These are phyloP conservation scores for Todiramphus chloris DNA, from an alignment of 2,113 vertebrate genomes.

Conservation along the genomic window DNA sequence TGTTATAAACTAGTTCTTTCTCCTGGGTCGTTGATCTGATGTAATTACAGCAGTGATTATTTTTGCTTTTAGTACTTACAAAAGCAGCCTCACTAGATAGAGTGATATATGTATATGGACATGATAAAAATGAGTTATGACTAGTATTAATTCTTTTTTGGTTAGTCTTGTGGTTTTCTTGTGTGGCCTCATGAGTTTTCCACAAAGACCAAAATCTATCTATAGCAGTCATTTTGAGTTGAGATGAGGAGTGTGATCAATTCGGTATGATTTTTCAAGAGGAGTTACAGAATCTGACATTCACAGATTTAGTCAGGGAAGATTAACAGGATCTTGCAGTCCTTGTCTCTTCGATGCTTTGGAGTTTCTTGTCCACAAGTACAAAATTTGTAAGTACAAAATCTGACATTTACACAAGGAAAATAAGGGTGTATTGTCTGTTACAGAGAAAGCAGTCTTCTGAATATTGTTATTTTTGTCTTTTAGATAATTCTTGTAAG, in stretches of 20 bases:
- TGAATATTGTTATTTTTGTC: neutral
- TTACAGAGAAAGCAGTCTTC: neutral
- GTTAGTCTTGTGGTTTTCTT: neutral
- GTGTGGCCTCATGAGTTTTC: neutral
- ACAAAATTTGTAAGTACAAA: neutral
- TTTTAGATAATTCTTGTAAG: conserved; percentile 93
- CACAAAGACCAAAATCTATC: neutral
- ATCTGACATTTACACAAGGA: neutral
- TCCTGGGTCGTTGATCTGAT: neutral
- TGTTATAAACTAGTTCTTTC: neutral
- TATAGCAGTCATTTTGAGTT: neutral
- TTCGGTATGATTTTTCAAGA: neutral
- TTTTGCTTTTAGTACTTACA: neutral
- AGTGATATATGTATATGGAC: neutral
- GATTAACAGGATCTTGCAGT: neutral
- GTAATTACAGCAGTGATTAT: neutral
- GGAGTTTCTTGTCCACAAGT: neutral
- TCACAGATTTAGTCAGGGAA: neutral
- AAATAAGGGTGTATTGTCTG: neutral
- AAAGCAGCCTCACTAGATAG: neutral
- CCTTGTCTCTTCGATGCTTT: neutral
- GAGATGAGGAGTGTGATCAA: neutral
- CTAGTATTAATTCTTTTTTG: neutral
- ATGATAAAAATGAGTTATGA: neutral
- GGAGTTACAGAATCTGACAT: neutral